Conservation (phyloP, 2,888 invertebrate genomes). For the Fissipunctia ypsillon region DNA sequence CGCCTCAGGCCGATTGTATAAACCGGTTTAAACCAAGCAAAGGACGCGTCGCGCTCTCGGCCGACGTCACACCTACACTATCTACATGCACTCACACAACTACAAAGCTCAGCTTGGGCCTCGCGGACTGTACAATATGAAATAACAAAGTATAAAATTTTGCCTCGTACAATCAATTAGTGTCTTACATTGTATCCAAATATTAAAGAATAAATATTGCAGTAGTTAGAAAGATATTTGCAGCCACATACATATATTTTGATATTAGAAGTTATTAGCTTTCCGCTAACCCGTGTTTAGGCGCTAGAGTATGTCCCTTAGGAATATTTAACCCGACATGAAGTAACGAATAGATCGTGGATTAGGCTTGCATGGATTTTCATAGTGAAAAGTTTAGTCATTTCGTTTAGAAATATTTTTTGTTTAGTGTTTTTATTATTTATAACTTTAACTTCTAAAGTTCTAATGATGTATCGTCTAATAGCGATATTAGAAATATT, state of each 20-base stretch:
- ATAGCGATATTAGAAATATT: conserved; percentile 36
- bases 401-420: conserved; percentile 63
- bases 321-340: conserved; percentile 14
- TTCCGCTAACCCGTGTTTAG: conserved; percentile 46
- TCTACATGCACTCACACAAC: too few species aligned
- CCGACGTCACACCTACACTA: too few species aligned
- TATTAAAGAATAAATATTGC: conserved; percentile 40
- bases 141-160: conserved; percentile 15
- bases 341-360: conserved; percentile 5
- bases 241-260: conserved; percentile 48
- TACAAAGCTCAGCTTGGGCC: too few species aligned
- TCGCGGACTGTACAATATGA: too few species aligned
- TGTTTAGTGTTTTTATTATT: conserved; percentile 54
- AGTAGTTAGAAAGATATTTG: conserved; percentile 32
- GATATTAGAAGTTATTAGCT: conserved; percentile 46
- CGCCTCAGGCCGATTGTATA: too few species aligned
- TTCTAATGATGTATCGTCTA: conserved; percentile 31
- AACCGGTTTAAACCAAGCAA: too few species aligned
- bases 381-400: conserved; percentile 60
- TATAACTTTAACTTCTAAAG: conserved; percentile 40
- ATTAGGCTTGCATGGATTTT: conserved; percentile 37
- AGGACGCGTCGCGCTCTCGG: too few species aligned
- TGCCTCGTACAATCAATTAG: conserved; percentile 31
- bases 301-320: conserved; percentile 37
- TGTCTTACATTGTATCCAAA: conserved; percentile 57